Conservation (phyloP, 1,140 invertebrate species). For the Latrodectus geometricus region DNA sequence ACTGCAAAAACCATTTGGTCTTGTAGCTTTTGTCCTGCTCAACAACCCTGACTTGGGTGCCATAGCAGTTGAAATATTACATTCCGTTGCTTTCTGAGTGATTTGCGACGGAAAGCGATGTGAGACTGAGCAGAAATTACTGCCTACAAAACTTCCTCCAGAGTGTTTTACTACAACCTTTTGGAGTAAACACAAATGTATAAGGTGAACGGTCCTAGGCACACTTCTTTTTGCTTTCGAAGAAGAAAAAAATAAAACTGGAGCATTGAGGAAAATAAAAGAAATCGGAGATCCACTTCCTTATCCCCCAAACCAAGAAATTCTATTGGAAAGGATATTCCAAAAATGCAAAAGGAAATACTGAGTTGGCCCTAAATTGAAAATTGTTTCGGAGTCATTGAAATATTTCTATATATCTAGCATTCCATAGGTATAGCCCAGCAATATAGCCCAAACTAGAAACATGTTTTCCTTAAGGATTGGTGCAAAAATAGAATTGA, state of each 20-base stretch:
- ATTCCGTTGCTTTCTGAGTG: slow-evolving; percentile 3
- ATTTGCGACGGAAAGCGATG: slow-evolving; percentile 19
- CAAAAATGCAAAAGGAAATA: slow-evolving; percentile 13
- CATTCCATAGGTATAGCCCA: not conserved
- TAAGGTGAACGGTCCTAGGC: not conserved
- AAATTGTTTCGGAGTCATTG: slow-evolving; percentile 5
- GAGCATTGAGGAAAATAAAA: not conserved
- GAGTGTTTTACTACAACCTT: not conserved
- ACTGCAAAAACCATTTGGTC: not conserved
- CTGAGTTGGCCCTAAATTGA: not conserved
- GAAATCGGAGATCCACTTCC: not conserved
- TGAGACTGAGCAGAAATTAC: slow-evolving; percentile 30
- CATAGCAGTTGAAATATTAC: slow-evolving; percentile 40
- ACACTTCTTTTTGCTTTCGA: not conserved
- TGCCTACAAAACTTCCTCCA: not conserved
- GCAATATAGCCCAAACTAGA: not conserved
- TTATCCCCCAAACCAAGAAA: not conserved
- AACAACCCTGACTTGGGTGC: not conserved
- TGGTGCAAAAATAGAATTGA: slow-evolving; percentile 33
- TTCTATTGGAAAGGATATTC: not conserved
- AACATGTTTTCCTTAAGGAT: slow-evolving; percentile 12
- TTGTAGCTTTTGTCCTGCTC: not conserved
- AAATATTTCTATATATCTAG: slow-evolving; percentile 11
- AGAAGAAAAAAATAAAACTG: not conserved
- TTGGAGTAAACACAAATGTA: not conserved